phyloP scores from a whole-genome alignment of 2,113 vertebrate species.

The Chionomys nivalis region DNA sequence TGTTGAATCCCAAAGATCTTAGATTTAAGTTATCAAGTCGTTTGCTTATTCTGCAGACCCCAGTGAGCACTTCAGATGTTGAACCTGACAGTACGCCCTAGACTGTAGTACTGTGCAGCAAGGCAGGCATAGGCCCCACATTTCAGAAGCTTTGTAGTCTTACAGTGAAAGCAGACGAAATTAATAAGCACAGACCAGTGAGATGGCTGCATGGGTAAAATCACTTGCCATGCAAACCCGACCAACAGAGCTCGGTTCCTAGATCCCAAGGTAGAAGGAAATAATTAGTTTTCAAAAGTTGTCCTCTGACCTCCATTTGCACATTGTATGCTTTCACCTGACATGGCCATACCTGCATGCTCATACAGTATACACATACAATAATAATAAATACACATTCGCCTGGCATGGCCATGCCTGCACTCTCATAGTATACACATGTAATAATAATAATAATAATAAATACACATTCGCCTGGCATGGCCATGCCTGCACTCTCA shows the following conservation, averaged over 20 bases:
- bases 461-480: too few species aligned
- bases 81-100: not conserved
- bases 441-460: too few species aligned
- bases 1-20: not conserved
- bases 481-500: not conserved
- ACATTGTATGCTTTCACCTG: too few species aligned
- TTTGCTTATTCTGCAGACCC: not conserved
- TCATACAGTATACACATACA: not conserved
- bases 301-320: not conserved
- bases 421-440: too few species aligned
- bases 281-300: not conserved
- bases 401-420: too few species aligned
- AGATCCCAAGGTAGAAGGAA: not conserved
- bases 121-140: not conserved
- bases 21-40: not conserved
- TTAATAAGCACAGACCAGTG: not conserved
- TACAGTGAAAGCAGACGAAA: not conserved
- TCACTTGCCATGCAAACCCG: not conserved
- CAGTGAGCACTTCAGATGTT: not conserved
- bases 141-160: not conserved
- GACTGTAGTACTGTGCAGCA: not conserved
- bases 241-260: not conserved
- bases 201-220: not conserved
- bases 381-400: not conserved
- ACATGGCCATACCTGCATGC: rapidly evolving